phyloP scores from a whole-genome alignment of 2,113 vertebrate genomes.

The Pteronura brasiliensis region DNA sequence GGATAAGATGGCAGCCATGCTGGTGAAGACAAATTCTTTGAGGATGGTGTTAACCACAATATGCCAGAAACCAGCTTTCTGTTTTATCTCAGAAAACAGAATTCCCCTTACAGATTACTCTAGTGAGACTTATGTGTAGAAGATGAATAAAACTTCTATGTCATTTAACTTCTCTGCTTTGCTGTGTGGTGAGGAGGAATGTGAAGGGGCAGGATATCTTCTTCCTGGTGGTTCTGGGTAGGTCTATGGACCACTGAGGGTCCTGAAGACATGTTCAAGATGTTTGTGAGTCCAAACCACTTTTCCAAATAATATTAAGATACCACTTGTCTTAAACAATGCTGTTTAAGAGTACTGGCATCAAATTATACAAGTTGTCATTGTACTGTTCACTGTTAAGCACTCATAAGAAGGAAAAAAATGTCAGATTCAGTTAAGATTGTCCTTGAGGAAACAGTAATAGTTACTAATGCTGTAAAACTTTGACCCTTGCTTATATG shows the following conservation, averaged over 20 bases:
- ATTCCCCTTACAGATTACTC: background rate
- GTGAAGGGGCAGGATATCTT: background rate
- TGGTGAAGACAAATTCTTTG: background rate
- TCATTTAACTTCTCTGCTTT: background rate
- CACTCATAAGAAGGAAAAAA: too few species aligned
- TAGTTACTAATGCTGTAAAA: background rate
- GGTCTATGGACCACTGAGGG: rapidly evolving
- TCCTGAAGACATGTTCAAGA: background rate
- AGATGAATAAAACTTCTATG: background rate
- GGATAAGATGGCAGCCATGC: rapidly evolving
- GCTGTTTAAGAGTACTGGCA: background rate
- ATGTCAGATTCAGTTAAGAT: background rate
- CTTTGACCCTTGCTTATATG: background rate
- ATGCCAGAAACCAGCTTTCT: background rate
- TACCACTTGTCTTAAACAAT: background rate
- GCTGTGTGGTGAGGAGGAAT: rapidly evolving
- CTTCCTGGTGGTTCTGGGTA: background rate
- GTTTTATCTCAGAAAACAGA: background rate
- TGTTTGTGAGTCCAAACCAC: background rate
- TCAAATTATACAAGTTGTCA: background rate
- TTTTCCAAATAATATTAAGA: background rate
- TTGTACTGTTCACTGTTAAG: background rate
- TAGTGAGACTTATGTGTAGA: background rate
- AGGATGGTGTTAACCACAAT: background rate
- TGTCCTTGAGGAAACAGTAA: background rate